phyloP scores from a whole-genome alignment of 1,140 invertebrate genomes.

The Paraescarpia echinospica region DNA sequence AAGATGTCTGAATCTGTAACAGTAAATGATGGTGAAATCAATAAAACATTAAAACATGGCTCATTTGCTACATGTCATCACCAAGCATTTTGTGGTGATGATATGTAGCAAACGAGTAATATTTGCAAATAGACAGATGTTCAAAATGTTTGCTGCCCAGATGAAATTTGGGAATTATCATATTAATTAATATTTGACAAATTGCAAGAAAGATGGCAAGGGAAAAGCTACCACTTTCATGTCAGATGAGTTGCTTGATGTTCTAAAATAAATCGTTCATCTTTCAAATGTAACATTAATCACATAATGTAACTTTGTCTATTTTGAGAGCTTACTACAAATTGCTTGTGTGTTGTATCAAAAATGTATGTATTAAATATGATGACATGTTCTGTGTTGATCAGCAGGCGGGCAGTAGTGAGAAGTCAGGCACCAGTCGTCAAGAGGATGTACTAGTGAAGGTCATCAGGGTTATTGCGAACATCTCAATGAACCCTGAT shows the following conservation, averaged over 20 bases:
- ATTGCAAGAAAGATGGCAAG: background rate
- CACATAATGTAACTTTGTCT: no score
- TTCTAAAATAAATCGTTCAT: no score
- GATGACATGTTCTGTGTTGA: background rate
- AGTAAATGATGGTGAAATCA: no score
- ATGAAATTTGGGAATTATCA: background rate
- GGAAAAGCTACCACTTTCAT: no score
- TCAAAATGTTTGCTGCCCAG: background rate
- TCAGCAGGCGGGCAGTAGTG: background rate
- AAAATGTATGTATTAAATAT: background rate
- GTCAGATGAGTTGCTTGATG: no score
- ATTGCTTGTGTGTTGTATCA: background rate
- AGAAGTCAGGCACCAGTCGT: conserved; percentile 25
- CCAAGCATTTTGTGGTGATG: no score
- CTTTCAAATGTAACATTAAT: no score
- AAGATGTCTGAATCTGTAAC: no score
- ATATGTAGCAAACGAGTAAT: no score
- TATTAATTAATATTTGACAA: background rate
- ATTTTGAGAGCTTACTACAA: background rate
- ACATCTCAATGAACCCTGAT: conserved; percentile 71
- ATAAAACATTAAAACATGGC: no score
- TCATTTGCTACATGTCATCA: no score
- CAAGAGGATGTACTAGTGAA: conserved; percentile 58
- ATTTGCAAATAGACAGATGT: background rate
- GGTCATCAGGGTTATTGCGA: conserved; percentile 72